Base-by-base conservation (phyloP, 2,113 vertebrate genomes). In the Platichthys flesus region DNA sequence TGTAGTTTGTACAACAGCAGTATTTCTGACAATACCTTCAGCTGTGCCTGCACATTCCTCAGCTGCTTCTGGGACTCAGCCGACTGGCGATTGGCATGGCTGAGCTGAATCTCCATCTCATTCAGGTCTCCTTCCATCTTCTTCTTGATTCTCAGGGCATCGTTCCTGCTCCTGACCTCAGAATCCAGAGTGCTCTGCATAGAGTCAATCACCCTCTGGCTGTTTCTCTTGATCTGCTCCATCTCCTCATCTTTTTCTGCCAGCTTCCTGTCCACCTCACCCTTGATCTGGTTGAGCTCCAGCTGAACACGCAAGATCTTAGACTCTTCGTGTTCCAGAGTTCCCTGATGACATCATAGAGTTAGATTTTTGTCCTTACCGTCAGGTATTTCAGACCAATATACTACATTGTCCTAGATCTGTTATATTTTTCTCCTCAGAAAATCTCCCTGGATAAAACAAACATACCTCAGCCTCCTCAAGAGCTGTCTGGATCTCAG, bases 51-150 rank as follows among this genome's bases (percentile, higher is more conserved):
- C 15, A 94, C 73, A 1, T 90, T 93, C 63, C 95, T 96, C 60
- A 96, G 84, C 72, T 96, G 95, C 71, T 96, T 96, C 90, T 95
- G 94, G 81, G 94, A 91, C 85, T 96, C 94, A 2, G 94, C 9
- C 12, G 93, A 93, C 63, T 88, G 86, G 15, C 94, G 85, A 75
- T 96, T 96, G 86, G 95, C 93, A 0, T 96, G 95, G 63, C 90
- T 94, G 21, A 92, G 76, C 90, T 95, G 94, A 88, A 95, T 88
- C 85, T 94, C 94, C 93, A 94, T 93, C 88, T 95, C 93, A 66
- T 94, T 94, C 79, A 94, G 90, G 65, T 94, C 93, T 79, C 94
- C 93, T 76, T 95, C 94, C 93, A 94, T 95, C 89, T 95, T 94
- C 93, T 94, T 95, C 88, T 95, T 94, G 79, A 94, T 77, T 82